A percentile compares a stretch with the other conserved stretches of the same genome.
Evolutionary conservation across 2,113 vertebrate genomes (phyloP).

Genomic region (Perca fluviatilis): DNA sequence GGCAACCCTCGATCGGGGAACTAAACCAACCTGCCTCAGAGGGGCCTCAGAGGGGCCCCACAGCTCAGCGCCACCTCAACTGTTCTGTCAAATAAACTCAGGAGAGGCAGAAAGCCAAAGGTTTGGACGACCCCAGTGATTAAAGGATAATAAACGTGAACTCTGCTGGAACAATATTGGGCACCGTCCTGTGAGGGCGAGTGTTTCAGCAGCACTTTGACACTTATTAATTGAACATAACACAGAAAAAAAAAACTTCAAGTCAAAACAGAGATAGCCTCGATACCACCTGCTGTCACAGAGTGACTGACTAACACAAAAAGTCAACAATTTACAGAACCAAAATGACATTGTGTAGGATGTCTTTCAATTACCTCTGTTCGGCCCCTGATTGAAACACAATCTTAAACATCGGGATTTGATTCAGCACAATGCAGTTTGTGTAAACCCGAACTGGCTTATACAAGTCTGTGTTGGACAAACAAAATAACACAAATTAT

Average conservation of each 20-base stretch:
- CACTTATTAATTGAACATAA: slow-evolving; percentile 41
- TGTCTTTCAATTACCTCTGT: not conserved
- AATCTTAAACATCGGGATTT: not conserved
- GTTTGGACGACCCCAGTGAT: slow-evolving; percentile 49
- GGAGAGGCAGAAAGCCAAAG: slow-evolving; percentile 10
- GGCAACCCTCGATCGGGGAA: slow-evolving; percentile 34
- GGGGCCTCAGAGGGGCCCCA: slow-evolving; percentile 3
- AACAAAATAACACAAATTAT: not conserved
- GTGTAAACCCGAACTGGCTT: not conserved
- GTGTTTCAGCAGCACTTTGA: slow-evolving; percentile 39
- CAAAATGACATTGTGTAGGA: not conserved
- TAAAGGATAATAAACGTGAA: slow-evolving; percentile 72
- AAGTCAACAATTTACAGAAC: not conserved
- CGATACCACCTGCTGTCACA: slow-evolving; percentile 16
- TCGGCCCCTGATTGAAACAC: not conserved
- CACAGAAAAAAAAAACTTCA: slow-evolving; percentile 23
- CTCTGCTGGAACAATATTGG: slow-evolving; percentile 45
- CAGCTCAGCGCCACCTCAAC: slow-evolving; percentile 26
- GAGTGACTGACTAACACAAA: not conserved
- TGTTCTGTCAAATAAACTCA: slow-evolving; percentile 57
- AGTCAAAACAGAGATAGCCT: slow-evolving; percentile 15
- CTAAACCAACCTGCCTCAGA: slow-evolving; percentile 2
- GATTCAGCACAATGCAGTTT: not conserved
- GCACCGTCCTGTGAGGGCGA: slow-evolving; percentile 23
- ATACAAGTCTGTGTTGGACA: not conserved